Percentiles rank a stretch among this genome's conserved stretches.
Conservation (phyloP, 2,888 invertebrate genomes). For the Apocheima hispidaria region DNA sequence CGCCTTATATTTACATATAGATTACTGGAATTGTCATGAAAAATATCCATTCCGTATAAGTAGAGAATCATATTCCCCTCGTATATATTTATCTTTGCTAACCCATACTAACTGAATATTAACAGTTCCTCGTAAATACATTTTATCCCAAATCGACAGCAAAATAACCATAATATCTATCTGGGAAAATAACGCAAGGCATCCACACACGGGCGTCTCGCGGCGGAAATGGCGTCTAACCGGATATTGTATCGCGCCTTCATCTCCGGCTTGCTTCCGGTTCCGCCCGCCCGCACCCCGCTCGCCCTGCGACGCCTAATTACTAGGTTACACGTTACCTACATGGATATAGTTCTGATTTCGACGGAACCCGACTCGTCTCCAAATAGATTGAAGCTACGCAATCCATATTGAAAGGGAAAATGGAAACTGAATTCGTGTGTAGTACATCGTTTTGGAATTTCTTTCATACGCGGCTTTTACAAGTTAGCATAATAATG, state of each 20-base stretch:
- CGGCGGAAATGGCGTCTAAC: constrained; percentile 85
- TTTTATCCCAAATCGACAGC: constrained; percentile 8
- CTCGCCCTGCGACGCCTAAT: constrained; percentile 73
- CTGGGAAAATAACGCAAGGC: constrained; percentile 59
- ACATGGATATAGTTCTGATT: constrained; percentile 36
- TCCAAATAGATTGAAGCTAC: constrained; percentile 26
- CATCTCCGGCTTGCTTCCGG: constrained; percentile 85
- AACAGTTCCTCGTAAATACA: constrained; percentile 13
- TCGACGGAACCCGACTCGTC: constrained; percentile 21
- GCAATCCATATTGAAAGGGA: constrained; percentile 21
- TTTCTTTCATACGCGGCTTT: background rate
- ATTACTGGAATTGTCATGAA: too few species aligned
- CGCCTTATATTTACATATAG: too few species aligned
- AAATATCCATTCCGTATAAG: too few species aligned
- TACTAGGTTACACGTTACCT: constrained; percentile 58
- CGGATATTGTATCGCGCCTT: constrained; percentile 87
- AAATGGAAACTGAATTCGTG: constrained; percentile 10
- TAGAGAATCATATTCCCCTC: too few species aligned
- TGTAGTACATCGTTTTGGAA: background rate
- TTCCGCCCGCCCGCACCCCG: constrained; percentile 67
- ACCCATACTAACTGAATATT: background rate
- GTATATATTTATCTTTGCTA: background rate
- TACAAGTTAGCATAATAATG: too few species aligned
- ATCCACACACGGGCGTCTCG: constrained; percentile 76
- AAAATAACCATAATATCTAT: constrained; percentile 32